These are phyloP conservation scores for Mallotus villosus DNA, from an alignment of 2,797 vertebrate genomes.

Conservation along the genomic window DNA sequence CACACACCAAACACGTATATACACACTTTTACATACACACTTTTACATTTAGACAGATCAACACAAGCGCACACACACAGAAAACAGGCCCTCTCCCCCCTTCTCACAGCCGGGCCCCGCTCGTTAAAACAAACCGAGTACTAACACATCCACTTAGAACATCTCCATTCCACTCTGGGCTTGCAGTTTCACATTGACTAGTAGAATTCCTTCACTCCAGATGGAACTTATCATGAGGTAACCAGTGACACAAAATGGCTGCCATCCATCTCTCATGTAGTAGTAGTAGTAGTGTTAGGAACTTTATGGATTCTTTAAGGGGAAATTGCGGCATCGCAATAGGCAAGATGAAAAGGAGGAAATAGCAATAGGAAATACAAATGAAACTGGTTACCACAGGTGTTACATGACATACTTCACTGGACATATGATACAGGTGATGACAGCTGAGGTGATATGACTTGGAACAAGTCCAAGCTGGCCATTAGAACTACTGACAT, in stretches of 20 bases:
- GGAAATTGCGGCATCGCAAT: too few relatives aligned
- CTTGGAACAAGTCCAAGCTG: background rate
- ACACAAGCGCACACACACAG: constrained; percentile 10
- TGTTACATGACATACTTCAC: too few relatives aligned
- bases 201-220: too few relatives aligned
- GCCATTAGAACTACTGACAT: background rate
- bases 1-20: constrained; percentile 7
- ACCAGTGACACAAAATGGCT: background rate
- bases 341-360: too few relatives aligned
- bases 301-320: too few relatives aligned
- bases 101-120: background rate
- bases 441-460: background rate
- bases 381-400: too few relatives aligned
- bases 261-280: background rate
- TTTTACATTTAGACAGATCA: background rate
- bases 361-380: too few relatives aligned
- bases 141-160: background rate
- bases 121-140: background rate
- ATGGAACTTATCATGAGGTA: background rate
- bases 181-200: too few relatives aligned
- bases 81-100: background rate
- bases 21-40: constrained; percentile 2
- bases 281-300: background rate
- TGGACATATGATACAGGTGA: background rate
- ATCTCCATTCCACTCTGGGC: too few relatives aligned